Evolutionary conservation across 2,888 invertebrate species (phyloP).

Genomic region (Busseola fusca): DNA sequence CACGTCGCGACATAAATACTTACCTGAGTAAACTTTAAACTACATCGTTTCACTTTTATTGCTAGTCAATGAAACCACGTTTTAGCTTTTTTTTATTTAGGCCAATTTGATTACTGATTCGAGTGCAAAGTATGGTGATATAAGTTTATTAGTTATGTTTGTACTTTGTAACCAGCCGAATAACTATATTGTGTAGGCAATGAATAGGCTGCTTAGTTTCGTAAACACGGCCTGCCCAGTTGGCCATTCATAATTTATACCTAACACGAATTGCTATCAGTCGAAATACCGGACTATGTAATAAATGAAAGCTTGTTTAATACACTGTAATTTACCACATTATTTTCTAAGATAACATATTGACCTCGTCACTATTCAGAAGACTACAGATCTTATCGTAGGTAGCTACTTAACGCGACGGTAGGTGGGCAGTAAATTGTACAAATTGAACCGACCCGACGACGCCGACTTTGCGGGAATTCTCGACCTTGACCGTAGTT

Average conservation of each 20-base stretch:
- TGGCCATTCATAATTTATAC: constrained; percentile 40
- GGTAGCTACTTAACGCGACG: constrained; percentile 56
- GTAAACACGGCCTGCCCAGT: constrained; percentile 35
- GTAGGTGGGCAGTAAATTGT: constrained; percentile 70
- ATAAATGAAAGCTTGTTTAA: constrained; percentile 21
- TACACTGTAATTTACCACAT: constrained; percentile 8
- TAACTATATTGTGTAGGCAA: constrained; percentile 39
- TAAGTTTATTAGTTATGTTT: constrained; percentile 49
- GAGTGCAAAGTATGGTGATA: constrained; percentile 49
- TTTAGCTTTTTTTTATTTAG: constrained; percentile 67
- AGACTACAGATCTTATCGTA: constrained; percentile 32
- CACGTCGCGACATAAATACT: constrained; percentile 84
- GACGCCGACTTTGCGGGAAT: constrained; percentile 39
- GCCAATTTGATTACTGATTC: constrained; percentile 64
- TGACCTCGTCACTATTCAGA: constrained; percentile 18
- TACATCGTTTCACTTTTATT: constrained; percentile 78
- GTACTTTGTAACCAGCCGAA: constrained; percentile 32
- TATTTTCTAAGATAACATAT: constrained; percentile 21
- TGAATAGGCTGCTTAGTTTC: constrained; percentile 40
- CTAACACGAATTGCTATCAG: constrained; percentile 29
- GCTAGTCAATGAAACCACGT: constrained; percentile 67
- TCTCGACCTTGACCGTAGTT: constrained; percentile 63
- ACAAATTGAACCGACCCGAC: constrained; percentile 65
- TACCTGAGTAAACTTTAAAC: constrained; percentile 82
- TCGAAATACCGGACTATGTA: constrained; percentile 32